These are phyloP conservation scores for Rhinogobio ventralis DNA, from an alignment of 2,797 vertebrate species.

Conservation along the genomic window DNA sequence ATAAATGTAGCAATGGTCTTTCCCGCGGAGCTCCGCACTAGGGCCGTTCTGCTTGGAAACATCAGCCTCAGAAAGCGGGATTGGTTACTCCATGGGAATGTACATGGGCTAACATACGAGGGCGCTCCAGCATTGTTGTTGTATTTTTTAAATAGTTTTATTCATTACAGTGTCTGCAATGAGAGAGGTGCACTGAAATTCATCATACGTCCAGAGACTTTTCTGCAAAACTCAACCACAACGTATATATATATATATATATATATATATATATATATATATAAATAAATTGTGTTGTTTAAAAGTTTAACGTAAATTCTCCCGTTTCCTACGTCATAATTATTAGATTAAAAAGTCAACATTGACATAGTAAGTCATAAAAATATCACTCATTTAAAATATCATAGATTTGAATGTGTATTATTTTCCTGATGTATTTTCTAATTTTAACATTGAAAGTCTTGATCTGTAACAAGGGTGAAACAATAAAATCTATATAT, in stretches of 20 bases:
- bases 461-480: background rate
- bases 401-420: background rate
- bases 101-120: slow-evolving; percentile 12
- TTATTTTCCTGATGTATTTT: background rate
- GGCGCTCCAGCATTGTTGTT: slow-evolving; percentile 33
- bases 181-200: background rate
- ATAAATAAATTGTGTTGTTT: no score
- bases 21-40: slow-evolving; percentile 75
- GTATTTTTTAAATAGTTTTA: background rate
- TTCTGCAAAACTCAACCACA: background rate
- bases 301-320: no score
- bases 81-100: slow-evolving; percentile 1
- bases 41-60: slow-evolving; percentile 62
- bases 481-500: background rate
- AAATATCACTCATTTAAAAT: no score
- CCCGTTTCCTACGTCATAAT: no score
- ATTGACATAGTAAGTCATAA: no score
- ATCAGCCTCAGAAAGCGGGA: background rate
- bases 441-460: background rate
- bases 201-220: background rate
- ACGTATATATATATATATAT: no score
- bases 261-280: no score
- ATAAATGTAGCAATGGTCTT: slow-evolving; percentile 61
- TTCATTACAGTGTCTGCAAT: background rate
- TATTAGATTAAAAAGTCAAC: no score